phyloP scores from a whole-genome alignment of 2,113 vertebrate species.

The Henicopernis longicauda region DNA sequence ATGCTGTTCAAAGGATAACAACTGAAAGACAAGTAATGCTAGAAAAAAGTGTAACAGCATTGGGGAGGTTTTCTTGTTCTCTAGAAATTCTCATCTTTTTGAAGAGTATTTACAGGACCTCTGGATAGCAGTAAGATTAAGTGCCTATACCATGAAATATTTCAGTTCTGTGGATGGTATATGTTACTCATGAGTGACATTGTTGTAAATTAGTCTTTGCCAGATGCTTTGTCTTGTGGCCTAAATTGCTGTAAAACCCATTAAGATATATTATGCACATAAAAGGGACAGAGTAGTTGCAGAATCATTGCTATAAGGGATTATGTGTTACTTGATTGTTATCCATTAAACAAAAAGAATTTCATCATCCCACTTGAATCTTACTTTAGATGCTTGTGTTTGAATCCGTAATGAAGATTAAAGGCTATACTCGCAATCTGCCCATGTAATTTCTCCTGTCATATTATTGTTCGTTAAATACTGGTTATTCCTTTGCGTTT shows the following conservation, averaged over 20 bases:
- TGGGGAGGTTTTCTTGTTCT: background rate
- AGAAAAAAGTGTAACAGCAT: background rate
- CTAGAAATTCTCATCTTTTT: background rate
- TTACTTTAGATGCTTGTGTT: background rate
- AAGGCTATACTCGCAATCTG: background rate
- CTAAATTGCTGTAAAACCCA: slow-evolving; percentile 65
- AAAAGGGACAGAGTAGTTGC: slow-evolving; percentile 46
- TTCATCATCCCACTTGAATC: slow-evolving; percentile 54
- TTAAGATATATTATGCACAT: slow-evolving; percentile 68
- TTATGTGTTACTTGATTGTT: slow-evolving; percentile 60
- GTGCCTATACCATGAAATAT: background rate
- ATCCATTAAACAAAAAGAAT: slow-evolving; percentile 60
- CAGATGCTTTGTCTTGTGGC: slow-evolving; percentile 68
- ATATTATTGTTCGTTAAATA: background rate
- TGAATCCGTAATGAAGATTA: slow-evolving; percentile 41
- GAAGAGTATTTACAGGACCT: background rate
- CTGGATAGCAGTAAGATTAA: background rate
- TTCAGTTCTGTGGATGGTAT: background rate
- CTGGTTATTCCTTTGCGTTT: background rate
- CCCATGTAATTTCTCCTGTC: background rate
- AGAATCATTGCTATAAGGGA: slow-evolving; percentile 21
- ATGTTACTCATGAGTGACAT: background rate
- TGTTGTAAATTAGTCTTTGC: slow-evolving; percentile 54
- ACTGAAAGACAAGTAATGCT: background rate
- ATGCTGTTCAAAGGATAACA: background rate